Evolutionary conservation across 2,113 vertebrate genomes (phyloP).

Genomic region (Xyrauchen texanus): DNA sequence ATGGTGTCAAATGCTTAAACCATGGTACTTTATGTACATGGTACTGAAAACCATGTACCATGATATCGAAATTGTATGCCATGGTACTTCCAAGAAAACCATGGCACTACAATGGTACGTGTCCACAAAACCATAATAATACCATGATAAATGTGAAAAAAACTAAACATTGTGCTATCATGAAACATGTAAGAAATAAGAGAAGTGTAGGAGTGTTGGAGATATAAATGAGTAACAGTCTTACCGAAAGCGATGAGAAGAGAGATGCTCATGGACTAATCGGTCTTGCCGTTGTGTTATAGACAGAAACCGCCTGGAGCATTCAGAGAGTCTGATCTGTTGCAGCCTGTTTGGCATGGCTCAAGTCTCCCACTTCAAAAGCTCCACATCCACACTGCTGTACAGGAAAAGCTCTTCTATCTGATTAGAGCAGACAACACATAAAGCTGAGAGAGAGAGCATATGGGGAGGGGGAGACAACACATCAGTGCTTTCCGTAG

Average conservation of each 20-base stretch:
- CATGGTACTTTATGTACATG: no score
- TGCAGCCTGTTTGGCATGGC: slow-evolving; percentile 24
- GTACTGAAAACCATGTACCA: no score
- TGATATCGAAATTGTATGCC: no score
- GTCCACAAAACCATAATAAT: no score
- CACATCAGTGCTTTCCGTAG: neutral
- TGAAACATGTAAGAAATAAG: no score
- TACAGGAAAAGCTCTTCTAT: neutral
- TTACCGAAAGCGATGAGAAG: slow-evolving; percentile 17
- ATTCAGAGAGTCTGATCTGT: neutral
- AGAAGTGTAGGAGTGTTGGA: neutral
- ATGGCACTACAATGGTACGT: no score
- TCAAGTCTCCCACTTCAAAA: slow-evolving; percentile 7
- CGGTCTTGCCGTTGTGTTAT: neutral
- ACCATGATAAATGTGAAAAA: no score
- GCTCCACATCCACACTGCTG: slow-evolving; percentile 2
- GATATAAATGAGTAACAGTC: neutral
- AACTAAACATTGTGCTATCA: no score
- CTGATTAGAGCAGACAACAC: neutral
- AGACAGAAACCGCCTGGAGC: neutral
- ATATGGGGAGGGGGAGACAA: neutral
- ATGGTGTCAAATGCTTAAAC: no score
- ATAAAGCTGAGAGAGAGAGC: slow-evolving; percentile 1
- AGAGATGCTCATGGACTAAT: neutral
- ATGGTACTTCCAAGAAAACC: no score